Base-by-base conservation (phyloP, 1,140 invertebrate genomes). In the Habropoda laboriosa region DNA sequence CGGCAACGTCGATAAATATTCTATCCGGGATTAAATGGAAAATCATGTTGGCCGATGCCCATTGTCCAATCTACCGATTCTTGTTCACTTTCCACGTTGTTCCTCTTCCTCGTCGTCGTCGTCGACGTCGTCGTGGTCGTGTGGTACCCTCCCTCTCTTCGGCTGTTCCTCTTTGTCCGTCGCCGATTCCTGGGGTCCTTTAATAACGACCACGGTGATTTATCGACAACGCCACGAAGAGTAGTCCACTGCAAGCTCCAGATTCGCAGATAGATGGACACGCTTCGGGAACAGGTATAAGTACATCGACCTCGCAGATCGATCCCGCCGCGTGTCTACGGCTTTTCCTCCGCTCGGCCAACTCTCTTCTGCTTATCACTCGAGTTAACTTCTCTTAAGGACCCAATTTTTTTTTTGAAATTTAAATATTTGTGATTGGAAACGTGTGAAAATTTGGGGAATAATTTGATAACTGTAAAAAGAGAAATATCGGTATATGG, bases 201-300 rank as follows among this genome's bases (percentile, higher is more conserved):
- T 84, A 87, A 86, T 87, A 86, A 87, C 85, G 86, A 61, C 64
- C 57, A 49, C 57, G 66, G 73, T 87, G 86, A 87, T 87, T 87
- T 87, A 87, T 87, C 85, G 86, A 87, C 86, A 84, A 67, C 76
- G 27, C 53, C 53, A 60, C n/a, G 32, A 67, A 83, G 81, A 83
- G 77, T 67, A 68, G 78, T 67, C 77, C 83, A 30, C n/a, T 57
- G 66, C 76, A 61, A n/a, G 83, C 77, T 72, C 79, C 81, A 85
- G 83, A 84, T 79, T 85, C 78, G 30, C 63, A 47, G 77, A 74
- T 72, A 75, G 71, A 67, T 83, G 78, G 83, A 85, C 67, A 70
- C 53, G 77, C 53, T 70, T 45, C n/a, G 64, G 64, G 71, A 72
- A 79, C 78, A 76, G 82, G 82, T 83, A 76, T 47, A 72, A 57